phyloP scores from a whole-genome alignment of 2,797 vertebrate species.

The Amblyraja radiata region DNA sequence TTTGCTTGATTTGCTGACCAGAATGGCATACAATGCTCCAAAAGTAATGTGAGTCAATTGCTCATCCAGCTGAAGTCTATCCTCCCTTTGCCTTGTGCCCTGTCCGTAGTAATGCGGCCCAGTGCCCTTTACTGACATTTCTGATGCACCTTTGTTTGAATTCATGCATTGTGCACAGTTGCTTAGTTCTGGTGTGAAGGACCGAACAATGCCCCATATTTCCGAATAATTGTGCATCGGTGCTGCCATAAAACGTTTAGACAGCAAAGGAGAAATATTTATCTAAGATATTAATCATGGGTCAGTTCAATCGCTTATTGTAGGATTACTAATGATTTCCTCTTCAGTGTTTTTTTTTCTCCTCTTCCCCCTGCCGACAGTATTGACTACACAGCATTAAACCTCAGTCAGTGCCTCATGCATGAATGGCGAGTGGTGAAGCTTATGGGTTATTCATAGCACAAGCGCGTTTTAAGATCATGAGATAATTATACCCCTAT shows the following conservation, averaged over 20 bases:
- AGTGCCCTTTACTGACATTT: neutral
- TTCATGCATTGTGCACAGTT: neutral
- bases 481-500: constrained; percentile 36
- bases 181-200: neutral
- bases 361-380: neutral
- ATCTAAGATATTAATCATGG: constrained; percentile 29
- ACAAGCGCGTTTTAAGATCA: constrained; percentile 36
- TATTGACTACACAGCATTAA: constrained; percentile 15
- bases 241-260: constrained; percentile 5
- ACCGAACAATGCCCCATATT: neutral
- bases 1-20: neutral
- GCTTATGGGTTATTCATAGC: constrained; percentile 37
- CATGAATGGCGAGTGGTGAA: constrained; percentile 19
- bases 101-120: neutral
- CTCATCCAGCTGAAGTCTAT: neutral
- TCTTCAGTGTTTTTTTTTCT: neutral
- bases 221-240: neutral
- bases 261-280: constrained; percentile 11
- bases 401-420: constrained; percentile 35
- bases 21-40: neutral
- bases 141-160: neutral
- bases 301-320: constrained; percentile 27
- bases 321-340: constrained; percentile 28
- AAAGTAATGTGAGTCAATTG: neutral
- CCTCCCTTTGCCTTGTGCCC: neutral